phyloP scores from a whole-genome alignment of 2,888 invertebrate genomes.

The Zootermopsis nevadensis region DNA sequence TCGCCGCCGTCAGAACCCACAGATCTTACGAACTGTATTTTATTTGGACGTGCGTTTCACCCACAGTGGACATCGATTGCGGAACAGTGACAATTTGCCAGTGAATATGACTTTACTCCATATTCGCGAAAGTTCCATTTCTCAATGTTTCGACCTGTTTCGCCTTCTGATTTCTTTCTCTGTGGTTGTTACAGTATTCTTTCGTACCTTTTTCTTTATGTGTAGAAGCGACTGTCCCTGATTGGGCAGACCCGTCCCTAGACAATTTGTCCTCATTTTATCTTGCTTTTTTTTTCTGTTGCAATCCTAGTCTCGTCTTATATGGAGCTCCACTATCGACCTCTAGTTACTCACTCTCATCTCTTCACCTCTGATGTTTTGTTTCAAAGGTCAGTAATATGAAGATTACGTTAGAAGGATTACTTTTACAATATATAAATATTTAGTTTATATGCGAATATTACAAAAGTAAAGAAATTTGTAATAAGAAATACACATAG shows the following conservation, averaged over 20 bases:
- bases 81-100: too few species aligned
- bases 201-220: not conserved
- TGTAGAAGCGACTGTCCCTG: constrained; percentile 4
- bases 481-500: too few species aligned
- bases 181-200: not conserved
- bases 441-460: too few species aligned
- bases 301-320: not conserved
- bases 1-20: too few species aligned
- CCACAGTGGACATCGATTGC: too few species aligned
- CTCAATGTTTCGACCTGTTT: not conserved
- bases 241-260: constrained; percentile 11
- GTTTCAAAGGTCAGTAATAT: not conserved
- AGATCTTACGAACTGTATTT: too few species aligned
- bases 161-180: not conserved
- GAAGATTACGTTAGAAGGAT: not conserved
- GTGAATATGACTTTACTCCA: not conserved
- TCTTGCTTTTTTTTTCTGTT: not conserved
- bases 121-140: not conserved
- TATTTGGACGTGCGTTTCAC: too few species aligned
- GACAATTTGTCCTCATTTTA: constrained; percentile 10
- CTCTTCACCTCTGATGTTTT: not conserved
- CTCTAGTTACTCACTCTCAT: not conserved
- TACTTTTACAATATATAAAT: too few species aligned
- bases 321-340: not conserved
- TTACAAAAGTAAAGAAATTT: too few species aligned